Evolutionary conservation across 37 sponge, comb jelly and placozoan species (phyloP), one percentile per base, ranked within the genome.

Genomic region (Cladorhizidae sp.): DNA sequence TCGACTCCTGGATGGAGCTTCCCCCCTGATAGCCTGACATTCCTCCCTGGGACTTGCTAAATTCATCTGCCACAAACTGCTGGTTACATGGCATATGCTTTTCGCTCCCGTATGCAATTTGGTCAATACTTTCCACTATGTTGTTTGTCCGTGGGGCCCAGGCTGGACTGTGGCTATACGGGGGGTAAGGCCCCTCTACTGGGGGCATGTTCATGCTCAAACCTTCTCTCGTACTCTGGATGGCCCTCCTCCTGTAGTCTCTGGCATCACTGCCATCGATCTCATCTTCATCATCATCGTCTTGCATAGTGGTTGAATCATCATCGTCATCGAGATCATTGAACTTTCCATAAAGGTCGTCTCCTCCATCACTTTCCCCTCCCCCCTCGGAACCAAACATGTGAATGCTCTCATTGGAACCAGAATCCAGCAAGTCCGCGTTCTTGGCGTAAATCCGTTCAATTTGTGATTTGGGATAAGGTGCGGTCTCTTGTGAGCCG

Each of bases 361-460:
- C 64, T 11, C 80, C 81, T 18, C 82, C 90, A 39, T 90, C 90
- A 37, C 83, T 79, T 64, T 90, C 90, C 41, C 85, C 90, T 7
- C 90, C 90, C n/a, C 90, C 90, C 41, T 90, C 90, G 5, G 90
- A 90, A 0, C 81, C 86, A 80, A 90, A 90, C 80, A 76, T 85
- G 84, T 83, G 89, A 37, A 90, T 65, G 77, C 86, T 85, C 45
- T 84, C 86, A 17, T 85, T 85, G n/a, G 90, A 90, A 31, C 52
- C 72, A 59, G 45, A 40, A 25, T 75, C 55, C 32, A 90, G 67
- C 3, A 90, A 64, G 52, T 70, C 76, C 11, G 40, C 77, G 62
- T 90, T 84, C 23, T 81, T 76, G 22, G 90, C 90, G 37, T 80
- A 90, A 15, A 90, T 90, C 9, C 50, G 68, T 43, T 50, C 77